Evolutionary conservation across 2,888 invertebrate genomes (phyloP).

Genomic region (Chaitophorus viminalis): DNA sequence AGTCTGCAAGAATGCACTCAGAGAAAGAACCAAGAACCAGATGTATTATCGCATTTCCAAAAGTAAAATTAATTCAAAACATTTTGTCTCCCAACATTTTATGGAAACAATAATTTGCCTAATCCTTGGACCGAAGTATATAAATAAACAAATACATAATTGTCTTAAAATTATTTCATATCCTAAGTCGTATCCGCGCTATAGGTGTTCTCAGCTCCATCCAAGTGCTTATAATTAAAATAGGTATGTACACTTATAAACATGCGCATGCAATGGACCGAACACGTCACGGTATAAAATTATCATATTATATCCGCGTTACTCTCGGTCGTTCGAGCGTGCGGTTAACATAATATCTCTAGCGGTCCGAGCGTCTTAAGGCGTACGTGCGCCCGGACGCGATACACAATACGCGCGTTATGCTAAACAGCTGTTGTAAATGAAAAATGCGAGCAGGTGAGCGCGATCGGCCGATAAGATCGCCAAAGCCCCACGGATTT

Average conservation of each 20-base stretch:
- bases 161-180: background rate
- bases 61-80: background rate
- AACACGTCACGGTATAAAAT: background rate
- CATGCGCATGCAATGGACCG: background rate
- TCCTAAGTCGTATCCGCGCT: background rate
- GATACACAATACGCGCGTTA: background rate
- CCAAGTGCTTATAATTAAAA: background rate
- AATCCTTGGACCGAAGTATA: background rate
- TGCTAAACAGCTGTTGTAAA: background rate
- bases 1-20: background rate
- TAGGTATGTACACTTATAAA: background rate
- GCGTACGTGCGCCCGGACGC: background rate
- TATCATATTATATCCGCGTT: background rate
- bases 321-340: background rate
- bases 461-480: background rate
- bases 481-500: background rate
- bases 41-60: background rate
- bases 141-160: background rate
- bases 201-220: background rate
- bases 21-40: background rate
- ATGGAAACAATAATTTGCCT: background rate
- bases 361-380: background rate
- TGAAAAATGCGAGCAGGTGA: slow-evolving; percentile 2
- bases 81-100: background rate
- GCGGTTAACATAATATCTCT: background rate